Evolutionary conservation across 2,797 vertebrate species (phyloP), one percentile per base, ranked within the genome.

Genomic region (Propithecus deckenii): DNA sequence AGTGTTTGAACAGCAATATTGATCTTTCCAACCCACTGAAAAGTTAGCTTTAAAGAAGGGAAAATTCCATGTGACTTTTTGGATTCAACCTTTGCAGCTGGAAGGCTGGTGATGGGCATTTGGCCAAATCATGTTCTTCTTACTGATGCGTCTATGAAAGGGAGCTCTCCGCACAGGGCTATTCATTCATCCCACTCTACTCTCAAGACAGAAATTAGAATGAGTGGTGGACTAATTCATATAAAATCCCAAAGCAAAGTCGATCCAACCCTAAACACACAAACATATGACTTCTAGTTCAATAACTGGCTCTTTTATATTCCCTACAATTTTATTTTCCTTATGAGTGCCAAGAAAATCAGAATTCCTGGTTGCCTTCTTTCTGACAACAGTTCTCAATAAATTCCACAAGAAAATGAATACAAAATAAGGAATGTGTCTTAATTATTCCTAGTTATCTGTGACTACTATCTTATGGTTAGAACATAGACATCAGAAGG

Each of bases 1-100:
- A 57, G 15, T 46, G 46, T 89, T 35, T 86, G 75, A 85, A 89
- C 57, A 91, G 46, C 10, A n/a, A 50, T 63, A 96, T 88, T 23
- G 71, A 97, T 91, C 28, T 92, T 93, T 91, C 55, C 79, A 91
- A 65, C 41, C 41, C 76, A 86, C 14, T 89, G 65, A 96, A 89
- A 17, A 84, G 61, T 88, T 72, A 55, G 48, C 32, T 85, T 48
- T 84, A 72, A 90, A 80, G 38, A 86, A 61, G 15, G 43, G 67
- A 63, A 92, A 96, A 96, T 61, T 75, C 63, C 46, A 4, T n/a
- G 55, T 59, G 46, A 92, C 48, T 93, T 90, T 93, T 57, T 35
- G 80, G 52, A 76, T 35, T 95, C 61, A 55, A 23, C 23, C 52
- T 94, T 94, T 52, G 6, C 30, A 72, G 48, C n/a, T 22, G 10